A percentile compares a stretch with the other conserved stretches of the same genome.
Evolutionary conservation across 2,888 invertebrate species (phyloP).

Genomic region (Leucania comma): DNA sequence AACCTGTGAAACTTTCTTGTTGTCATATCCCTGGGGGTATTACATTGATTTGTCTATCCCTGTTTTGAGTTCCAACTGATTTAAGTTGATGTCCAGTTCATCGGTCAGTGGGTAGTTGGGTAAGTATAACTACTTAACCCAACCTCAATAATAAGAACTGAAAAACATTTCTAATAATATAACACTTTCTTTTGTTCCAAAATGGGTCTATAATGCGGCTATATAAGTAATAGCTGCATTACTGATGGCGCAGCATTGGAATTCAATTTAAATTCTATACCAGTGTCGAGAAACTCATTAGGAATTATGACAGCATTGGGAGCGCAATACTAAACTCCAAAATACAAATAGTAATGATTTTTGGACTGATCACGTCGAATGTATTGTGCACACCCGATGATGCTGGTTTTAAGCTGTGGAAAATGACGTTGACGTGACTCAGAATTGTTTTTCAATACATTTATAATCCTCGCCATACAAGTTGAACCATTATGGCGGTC

Average conservation of each 20-base stretch:
- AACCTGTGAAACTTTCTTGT: neutral
- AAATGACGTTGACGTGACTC: neutral
- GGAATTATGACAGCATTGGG: conserved; percentile 33
- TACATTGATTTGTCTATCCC: neutral
- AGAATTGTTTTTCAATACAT: neutral
- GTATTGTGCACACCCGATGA: conserved; percentile 15
- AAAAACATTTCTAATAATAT: no score
- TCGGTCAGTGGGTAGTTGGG: neutral
- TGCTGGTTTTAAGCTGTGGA: neutral
- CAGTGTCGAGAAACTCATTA: conserved; percentile 34
- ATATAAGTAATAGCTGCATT: conserved; percentile 21
- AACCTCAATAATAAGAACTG: neutral
- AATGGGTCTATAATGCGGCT: neutral
- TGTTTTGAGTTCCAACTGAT: neutral
- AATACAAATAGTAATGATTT: conserved; percentile 30
- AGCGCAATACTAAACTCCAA: conserved; percentile 16
- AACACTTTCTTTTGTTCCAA: no score
- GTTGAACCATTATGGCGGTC: no score
- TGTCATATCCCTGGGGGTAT: neutral
- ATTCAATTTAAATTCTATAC: conserved; percentile 43
- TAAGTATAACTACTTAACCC: neutral
- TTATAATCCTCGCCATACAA: no score
- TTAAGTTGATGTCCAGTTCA: neutral
- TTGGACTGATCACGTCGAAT: conserved; percentile 11
- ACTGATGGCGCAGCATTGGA: neutral